Evolutionary conservation across 2,797 vertebrate genomes (phyloP), one percentile per base, ranked within the genome.

Genomic region (Labroides dimidiatus): DNA sequence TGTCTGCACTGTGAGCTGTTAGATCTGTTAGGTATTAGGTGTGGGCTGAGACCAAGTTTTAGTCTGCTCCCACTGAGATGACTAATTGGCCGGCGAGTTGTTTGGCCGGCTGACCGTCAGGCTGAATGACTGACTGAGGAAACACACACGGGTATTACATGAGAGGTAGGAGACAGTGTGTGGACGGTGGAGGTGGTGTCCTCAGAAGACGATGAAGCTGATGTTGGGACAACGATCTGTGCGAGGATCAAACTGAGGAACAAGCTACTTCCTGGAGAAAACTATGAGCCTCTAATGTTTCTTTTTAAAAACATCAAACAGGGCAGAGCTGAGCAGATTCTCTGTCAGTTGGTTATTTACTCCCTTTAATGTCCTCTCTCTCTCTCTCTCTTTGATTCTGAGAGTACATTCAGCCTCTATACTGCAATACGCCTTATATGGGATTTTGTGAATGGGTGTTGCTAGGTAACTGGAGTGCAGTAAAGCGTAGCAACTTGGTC

Each of bases 371-470:
- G 61, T 77, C 69, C 33, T 60, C 55, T 66, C 57, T 52, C 21
- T 53, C n/a, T n/a, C n/a, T 52, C 54, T 52, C 21, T 53, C 62
- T 64, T 11, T 74, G 49, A 41, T 47, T 78, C 60, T 21, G 44
- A 50, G 51, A 67, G 54, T 72, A 75, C 56, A 59, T 71, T 72
- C 53, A 76, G 69, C 47, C 69, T 86, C 69, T 64, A 75, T 78
- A 70, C 76, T 73, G 84, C 81, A 76, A 75, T 76, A 50, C 62
- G 62, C 81, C 79, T 70, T 85, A 81, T 82, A 77, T 75, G 80
- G 78, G 53, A 64, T 85, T 91, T 91, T 91, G 82, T 92, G 89
- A 92, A 92, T 92, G 89, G 80, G 75, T 71, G 91, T 91, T 92
- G 90, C 91, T 91, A 90, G 87, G 90, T 84, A 90, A 91, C 89